Evolutionary conservation across 2,888 invertebrate species (phyloP).

Genomic region (Xanthia togata): DNA sequence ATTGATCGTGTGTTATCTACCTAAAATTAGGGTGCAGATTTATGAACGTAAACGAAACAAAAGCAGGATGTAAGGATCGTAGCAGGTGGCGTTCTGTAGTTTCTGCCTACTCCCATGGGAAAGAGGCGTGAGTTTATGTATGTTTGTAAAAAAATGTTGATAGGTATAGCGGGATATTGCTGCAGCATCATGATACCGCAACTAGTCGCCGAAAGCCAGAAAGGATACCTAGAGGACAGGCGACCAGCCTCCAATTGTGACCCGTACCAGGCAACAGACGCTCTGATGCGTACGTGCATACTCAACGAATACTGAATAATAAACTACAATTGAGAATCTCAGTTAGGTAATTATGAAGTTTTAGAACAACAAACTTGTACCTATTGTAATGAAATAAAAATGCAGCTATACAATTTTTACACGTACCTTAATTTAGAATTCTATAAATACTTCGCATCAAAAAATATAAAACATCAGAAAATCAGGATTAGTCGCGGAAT

Average conservation of each 20-base stretch:
- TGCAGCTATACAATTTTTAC: too few relatives aligned
- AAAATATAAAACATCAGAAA: too few relatives aligned
- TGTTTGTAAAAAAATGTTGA: conserved; percentile 1
- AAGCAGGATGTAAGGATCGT: background rate
- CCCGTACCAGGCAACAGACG: conserved; percentile 95
- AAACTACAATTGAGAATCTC: background rate
- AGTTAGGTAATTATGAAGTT: background rate
- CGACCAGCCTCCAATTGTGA: conserved; percentile 98
- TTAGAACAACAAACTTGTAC: background rate
- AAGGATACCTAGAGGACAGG: conserved; percentile 98
- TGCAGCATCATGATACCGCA: conserved; percentile 98
- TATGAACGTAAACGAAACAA: background rate
- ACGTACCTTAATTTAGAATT: too few relatives aligned
- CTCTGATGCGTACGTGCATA: conserved; percentile 95
- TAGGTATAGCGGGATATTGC: conserved; percentile 97
- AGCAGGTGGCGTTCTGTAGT: background rate
- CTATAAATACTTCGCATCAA: too few relatives aligned
- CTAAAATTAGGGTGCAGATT: background rate
- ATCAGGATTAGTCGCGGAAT: too few relatives aligned
- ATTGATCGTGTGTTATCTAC: too few relatives aligned
- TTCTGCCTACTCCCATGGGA: background rate
- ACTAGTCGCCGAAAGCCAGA: conserved; percentile 96
- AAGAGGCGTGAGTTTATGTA: background rate
- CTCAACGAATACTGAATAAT: conserved; percentile 91
- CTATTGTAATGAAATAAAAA: background rate